Conservation (phyloP, 2,797 vertebrate species). For the Vespertilio murinus region DNA sequence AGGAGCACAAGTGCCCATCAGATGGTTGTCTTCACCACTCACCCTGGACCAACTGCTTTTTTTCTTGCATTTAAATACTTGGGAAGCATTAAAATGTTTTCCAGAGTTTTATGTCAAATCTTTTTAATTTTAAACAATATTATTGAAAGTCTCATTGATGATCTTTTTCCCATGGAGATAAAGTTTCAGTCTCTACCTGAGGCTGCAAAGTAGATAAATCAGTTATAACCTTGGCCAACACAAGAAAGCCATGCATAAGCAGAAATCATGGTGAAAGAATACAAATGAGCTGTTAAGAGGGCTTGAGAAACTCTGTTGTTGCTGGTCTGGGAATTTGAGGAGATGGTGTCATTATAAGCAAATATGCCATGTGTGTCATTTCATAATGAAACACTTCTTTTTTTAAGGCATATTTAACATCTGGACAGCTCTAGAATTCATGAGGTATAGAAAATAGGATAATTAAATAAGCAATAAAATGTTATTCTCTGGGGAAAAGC, state of each 20-base stretch:
- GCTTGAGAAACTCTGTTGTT: conserved; percentile 6
- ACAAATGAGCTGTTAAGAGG: conserved; percentile 39
- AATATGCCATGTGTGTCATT: neutral
- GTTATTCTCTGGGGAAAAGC: neutral
- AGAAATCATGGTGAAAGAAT: neutral
- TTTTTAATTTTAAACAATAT: conserved; percentile 31
- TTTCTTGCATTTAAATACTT: neutral
- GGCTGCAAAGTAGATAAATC: neutral
- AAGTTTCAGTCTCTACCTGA: conserved; percentile 4
- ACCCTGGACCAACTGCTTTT: neutral
- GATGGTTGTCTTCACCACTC: neutral
- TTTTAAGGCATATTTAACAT: neutral
- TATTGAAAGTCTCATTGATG: conserved; percentile 10
- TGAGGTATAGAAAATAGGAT: neutral
- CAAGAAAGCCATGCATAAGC: neutral
- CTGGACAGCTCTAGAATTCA: neutral
- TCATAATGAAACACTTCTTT: conserved; percentile 40
- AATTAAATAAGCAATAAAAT: conserved; percentile 32
- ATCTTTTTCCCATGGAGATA: conserved; percentile 12
- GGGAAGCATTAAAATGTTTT: neutral
- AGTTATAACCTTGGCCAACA: conserved; percentile 18
- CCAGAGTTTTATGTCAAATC: neutral
- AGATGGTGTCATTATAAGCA: conserved; percentile 20
- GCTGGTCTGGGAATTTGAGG: conserved; percentile 9
- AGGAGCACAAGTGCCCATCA: neutral